Percentiles rank a stretch among this genome's conserved stretches.
These are phyloP conservation scores for Heterotis niloticus DNA, from an alignment of 2,113 vertebrate species.

Conservation along the genomic window DNA sequence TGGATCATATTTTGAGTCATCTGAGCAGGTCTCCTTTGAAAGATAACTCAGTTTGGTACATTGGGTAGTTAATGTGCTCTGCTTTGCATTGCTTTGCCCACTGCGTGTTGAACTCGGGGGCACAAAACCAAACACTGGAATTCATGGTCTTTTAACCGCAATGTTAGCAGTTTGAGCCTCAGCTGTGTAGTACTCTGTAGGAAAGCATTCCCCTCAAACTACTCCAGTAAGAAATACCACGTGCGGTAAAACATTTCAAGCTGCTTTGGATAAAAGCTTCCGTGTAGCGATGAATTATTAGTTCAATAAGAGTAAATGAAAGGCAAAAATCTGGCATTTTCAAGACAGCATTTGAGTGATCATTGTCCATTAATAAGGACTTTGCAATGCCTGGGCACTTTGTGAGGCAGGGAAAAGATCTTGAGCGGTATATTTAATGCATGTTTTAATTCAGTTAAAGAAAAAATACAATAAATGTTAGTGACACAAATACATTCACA, in stretches of 20 bases:
- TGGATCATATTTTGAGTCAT: constrained; percentile 22
- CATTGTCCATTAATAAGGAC: neutral
- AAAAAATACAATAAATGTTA: neutral
- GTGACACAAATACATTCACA: neutral
- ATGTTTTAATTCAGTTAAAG: constrained; percentile 2
- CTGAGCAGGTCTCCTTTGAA: constrained; percentile 11
- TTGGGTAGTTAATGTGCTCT: neutral
- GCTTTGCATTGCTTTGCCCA: neutral
- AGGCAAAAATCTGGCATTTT: constrained; percentile 9
- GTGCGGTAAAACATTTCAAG: no score
- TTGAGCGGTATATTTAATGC: neutral
- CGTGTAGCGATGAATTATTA: no score
- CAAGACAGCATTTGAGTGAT: neutral
- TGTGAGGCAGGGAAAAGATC: neutral
- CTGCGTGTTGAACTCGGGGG: no score
- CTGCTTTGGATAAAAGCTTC: no score
- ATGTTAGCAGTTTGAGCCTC: no score
- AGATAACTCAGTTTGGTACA: neutral
- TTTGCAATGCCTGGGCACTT: neutral
- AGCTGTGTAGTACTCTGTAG: no score
- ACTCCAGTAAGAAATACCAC: no score
- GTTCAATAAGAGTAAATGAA: no score
- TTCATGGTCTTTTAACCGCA: no score
- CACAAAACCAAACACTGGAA: no score
- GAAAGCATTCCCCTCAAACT: no score